Conservation (phyloP, 2,888 invertebrate species). For the Acrocyrtus sp. region DNA sequence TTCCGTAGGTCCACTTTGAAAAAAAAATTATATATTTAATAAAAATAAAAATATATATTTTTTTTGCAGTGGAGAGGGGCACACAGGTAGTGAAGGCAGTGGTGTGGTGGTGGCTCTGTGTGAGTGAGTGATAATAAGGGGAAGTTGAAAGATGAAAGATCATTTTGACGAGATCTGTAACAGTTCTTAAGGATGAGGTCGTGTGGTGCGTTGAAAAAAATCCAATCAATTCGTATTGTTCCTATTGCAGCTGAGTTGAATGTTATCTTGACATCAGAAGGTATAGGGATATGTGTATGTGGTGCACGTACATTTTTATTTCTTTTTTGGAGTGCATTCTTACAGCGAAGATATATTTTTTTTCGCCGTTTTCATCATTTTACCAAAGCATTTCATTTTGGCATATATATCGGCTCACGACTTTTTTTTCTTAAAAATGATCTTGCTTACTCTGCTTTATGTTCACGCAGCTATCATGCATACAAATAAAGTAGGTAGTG, state of each 20-base stretch:
- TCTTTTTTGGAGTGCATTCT: conserved; percentile 11
- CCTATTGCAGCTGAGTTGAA: conserved; percentile 37
- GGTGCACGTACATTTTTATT: too few species aligned
- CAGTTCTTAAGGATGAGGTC: conserved; percentile 39
- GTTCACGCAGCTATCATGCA: conserved; percentile 18
- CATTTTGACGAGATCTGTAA: conserved; percentile 33
- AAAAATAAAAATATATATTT: too few species aligned
- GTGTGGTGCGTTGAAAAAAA: conserved; percentile 40
- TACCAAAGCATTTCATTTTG: conserved; percentile 36
- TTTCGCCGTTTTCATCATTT: conserved; percentile 21
- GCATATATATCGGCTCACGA: conserved; percentile 50
- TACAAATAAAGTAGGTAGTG: conserved; percentile 18
- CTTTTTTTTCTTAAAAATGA: conserved; percentile 29
- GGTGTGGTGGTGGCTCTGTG: conserved; percentile 2
- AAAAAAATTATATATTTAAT: too few species aligned
- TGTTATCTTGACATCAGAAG: conserved; percentile 46
- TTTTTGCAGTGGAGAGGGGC: too few species aligned
- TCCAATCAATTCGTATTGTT: conserved; percentile 51
- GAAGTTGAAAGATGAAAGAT: conserved; percentile 38
- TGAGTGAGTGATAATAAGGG: conserved; percentile 14
- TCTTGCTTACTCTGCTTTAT: conserved; percentile 19
- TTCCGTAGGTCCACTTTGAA: too few species aligned
- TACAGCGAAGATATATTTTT: conserved; percentile 12
- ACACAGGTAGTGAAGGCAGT: too few species aligned
- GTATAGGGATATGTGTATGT: too few species aligned